Conservation (phyloP, 2,888 invertebrate species). For the Gymnosoma rotundatum region DNA sequence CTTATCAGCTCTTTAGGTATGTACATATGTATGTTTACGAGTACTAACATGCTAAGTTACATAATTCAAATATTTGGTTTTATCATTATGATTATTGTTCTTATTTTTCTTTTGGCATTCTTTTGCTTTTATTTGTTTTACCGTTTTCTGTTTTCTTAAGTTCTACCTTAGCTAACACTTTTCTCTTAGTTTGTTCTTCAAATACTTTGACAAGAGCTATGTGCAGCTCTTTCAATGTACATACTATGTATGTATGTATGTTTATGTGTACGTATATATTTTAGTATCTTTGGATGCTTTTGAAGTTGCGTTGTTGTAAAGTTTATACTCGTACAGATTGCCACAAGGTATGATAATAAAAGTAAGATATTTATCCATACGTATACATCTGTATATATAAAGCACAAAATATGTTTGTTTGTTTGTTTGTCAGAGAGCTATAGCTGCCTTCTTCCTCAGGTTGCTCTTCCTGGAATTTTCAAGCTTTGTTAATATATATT, state of each 20-base stretch:
- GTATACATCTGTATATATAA: too few relatives aligned
- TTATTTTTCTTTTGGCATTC: conserved; percentile 64
- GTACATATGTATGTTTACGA: not conserved
- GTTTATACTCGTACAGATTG: conserved; percentile 50
- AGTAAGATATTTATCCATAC: not conserved
- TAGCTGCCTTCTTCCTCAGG: too few relatives aligned
- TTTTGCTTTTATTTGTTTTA: conserved; percentile 58
- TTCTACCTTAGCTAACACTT: too few relatives aligned
- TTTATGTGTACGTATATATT: not conserved
- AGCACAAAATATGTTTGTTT: too few relatives aligned
- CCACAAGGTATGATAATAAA: conserved; percentile 32
- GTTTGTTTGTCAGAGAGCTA: too few relatives aligned
- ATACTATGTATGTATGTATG: not conserved
- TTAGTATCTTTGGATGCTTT: not conserved
- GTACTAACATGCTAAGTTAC: conserved; percentile 13
- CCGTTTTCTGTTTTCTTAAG: conserved; percentile 12
- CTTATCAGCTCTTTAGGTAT: not conserved
- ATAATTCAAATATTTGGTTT: conserved; percentile 64
- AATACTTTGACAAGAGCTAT: not conserved
- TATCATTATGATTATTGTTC: conserved; percentile 66
- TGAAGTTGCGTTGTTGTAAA: conserved; percentile 45
- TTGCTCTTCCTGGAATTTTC: too few relatives aligned
- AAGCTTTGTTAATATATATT: too few relatives aligned
- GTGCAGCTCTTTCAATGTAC: not conserved
- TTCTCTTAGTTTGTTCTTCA: too few relatives aligned